Base-by-base conservation (phyloP, 2,888 invertebrate species). In the Nomada goodeniana region DNA sequence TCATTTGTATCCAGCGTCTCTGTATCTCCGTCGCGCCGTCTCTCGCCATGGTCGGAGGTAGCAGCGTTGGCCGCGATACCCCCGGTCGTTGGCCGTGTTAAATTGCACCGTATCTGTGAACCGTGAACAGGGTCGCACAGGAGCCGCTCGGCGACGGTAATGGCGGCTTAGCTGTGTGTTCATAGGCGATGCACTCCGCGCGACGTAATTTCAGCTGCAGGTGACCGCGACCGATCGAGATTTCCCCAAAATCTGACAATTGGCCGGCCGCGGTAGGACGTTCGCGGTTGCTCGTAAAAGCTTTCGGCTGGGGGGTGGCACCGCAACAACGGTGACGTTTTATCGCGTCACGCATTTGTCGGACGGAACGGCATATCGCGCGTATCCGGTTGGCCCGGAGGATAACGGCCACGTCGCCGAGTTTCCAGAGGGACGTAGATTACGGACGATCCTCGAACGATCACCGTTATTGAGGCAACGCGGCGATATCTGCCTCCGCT, bases 211-310 rank as follows among this genome's bases (percentile, higher is more conserved):
- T 85, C 55, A 52, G 53, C 18, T 42, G 60, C 50, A 42, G 61
- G n/a, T 29, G 57, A 57, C 63, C 36, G n/a, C 65, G 7, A n/a
- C 42, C 59, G 76, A 74, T 86, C 80, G 68, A 69, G 77, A 86
- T 69, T 77, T 73, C 71, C 73, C 81, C 72, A 87, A 86, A 86
- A 86, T 89, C 83, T 79, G 78, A 83, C 82, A 86, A 89, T 86
- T 85, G 87, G 73, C 75, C 82, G 47, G 47, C 50, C 70, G 57
- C 76, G 82, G 23, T 53, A 65, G 81, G 72, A 77, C 65, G 57
- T 52, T 64, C 68, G 73, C 50, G 82, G 57, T 29, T 69, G 74
- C 74, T 83, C 82, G 88, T 89, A 83, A 89, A 87, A 89, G 87
- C 87, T 88, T 86, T 85, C 42, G 82, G 69, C 73, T 60, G n/a